Evolutionary conservation across 2,888 invertebrate genomes (phyloP), one percentile per base, ranked within the genome.

Genomic region (Eristalinus sepulchralis): DNA sequence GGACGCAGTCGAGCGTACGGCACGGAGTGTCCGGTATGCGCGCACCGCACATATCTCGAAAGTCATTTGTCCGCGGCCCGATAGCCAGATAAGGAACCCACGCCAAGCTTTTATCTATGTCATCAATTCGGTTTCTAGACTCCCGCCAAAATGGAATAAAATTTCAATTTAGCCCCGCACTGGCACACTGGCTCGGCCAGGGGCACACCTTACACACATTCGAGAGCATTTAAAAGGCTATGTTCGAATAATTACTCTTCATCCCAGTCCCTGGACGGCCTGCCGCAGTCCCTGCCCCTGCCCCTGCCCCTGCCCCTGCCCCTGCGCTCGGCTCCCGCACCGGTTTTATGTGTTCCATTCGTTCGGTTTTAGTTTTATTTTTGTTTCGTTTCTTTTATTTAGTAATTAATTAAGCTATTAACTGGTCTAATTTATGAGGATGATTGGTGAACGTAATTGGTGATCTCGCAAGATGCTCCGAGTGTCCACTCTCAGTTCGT

Each of bases 391-490:
- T 17, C 47, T 82, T 81, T 88, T 77, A 71, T 79, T 82, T 71
- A 83, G 88, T 88, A 88, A 88, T 88, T 88, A 88, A 88, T 88
- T 88, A 88, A 88, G 88, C 88, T 88, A 88, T 88, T 88, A 88
- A 84, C 78, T 34, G 79, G 53, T 84, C 86, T 78, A 84, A 88
- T 88, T 88, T 88, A 88, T 88, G 88, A 67, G 59, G 73, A 83
- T 75, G 63, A 80, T 73, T 73, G 85, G 72, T 70, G 36, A 47
- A 68, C 36, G 77, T 63, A 85, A 73, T 85, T 77, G 82, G 57
- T 77, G 76, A 76, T 81, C 70, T 73, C 57, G 17, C 17, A 17
- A 17, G 47, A 47, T 47, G 47, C 47, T 47, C 8, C 47, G 17
- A 17, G 17, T 17, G 47, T 47, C 47, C n/a, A 47, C 47, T n/a